Base-by-base conservation (phyloP, 2,797 vertebrate genomes). In the Tadarida brasiliensis region DNA sequence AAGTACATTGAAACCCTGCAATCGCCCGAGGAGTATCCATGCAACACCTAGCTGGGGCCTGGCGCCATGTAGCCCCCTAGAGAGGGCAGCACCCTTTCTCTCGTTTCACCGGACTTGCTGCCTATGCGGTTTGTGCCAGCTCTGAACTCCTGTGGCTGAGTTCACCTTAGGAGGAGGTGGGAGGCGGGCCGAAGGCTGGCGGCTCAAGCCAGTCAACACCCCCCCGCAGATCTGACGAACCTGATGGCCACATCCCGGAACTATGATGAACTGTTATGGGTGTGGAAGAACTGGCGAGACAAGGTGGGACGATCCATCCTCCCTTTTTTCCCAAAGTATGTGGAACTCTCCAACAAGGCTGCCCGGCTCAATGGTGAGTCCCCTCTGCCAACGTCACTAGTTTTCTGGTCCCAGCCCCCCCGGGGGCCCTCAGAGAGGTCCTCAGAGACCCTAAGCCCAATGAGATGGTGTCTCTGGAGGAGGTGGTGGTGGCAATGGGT, bases 221-320 rank as follows among this genome's bases (percentile, higher is more conserved):
- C 10, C 59, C 47, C 19, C 26, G 20, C 92, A 98, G 99, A 99
- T 96, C 99, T 99, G 94, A 99, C 99, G 17, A 97, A 98, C 85
- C 98, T 99, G 94, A 99, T 99, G 99, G 99, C 99, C 33, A 98
- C 98, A 35, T 99, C 99, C 74, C 98, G 98, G 95, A 98, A 99
- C 93, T 99, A 99, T 0, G 97, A 99, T 0, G 99, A 99, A 68
- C 98, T 99, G 63, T 94, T 99, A 24, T 99, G 99, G 63, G 99
- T 97, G 12, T 99, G 99, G 99, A 99, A 99, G 98, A 99, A 99
- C 95, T 99, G 99, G 99, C 97, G 99, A 77, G 99, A 99, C 61
- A 98, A 98, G 49, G 99, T 99, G 14, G 99, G 99, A 81, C 99
- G 99, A 98, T 93, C 98, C 39, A 98, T 99, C 73, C 99, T 99